Evolutionary conservation across 2,888 invertebrate species (phyloP), one percentile per base, ranked within the genome.

Genomic region (Drosophila mimetica): DNA sequence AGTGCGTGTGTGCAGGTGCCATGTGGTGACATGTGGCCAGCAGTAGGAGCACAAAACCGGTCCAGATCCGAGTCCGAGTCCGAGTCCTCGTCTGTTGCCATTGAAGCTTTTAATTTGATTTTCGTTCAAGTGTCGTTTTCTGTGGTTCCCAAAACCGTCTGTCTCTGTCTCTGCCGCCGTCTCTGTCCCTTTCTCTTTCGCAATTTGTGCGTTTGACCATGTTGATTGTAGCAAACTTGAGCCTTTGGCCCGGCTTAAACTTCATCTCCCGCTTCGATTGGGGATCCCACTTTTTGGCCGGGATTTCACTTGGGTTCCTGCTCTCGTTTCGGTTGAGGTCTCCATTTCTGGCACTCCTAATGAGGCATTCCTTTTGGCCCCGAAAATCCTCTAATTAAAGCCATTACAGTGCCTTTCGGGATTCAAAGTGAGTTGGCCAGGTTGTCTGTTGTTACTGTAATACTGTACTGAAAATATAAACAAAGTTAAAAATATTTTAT

Each of bases 101-200:
- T 78, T 87, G 77, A 82, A 86, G 86, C 88, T 86, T 86, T 86
- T 86, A 86, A 86, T 86, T 86, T 86, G 86, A 86, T 89, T 86
- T 89, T 88, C 86, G 86, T 85, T 87, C 89, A 82, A 88, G 89
- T 88, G 88, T 82, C 84, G 89, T 88, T 88, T 89, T 60, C 63
- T 58, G 51, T 55, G 46, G 50, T 47, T 59, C 63, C 37, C 65
- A 41, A 37, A 37, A 18, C 51, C 46, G 32, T 58, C 39, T 52
- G 22, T 16, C 18, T 14, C 39, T 52, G 16, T 16, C 18, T 18
- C 34, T 61, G 50, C 55, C 71, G 63, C 66, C 63, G 59, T 69
- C 66, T 42, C 60, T 61, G 47, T 54, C 42, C 42, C 22, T 25
- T 22, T 16, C 32, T 18, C 50, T 16, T 16, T 41, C 28, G 18